phyloP scores from a whole-genome alignment of 2,888 invertebrate genomes.

The Clistopyga incitator region DNA sequence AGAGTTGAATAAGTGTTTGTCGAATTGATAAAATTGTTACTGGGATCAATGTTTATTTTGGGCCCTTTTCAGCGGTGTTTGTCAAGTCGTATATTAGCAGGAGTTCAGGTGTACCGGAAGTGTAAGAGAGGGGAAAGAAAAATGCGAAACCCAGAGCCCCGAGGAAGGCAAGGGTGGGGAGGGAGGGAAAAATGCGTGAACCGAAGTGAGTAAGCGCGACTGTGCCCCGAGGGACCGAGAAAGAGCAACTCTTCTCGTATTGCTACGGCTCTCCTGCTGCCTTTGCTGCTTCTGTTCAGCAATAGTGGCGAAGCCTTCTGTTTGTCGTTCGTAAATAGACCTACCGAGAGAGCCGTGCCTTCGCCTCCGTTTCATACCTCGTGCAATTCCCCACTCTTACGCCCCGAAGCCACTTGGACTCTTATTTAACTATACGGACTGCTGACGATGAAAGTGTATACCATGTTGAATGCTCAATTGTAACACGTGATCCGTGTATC shows the following conservation, averaged over 20 bases:
- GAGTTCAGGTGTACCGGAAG: conserved; percentile 29
- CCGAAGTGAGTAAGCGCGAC: conserved; percentile 57
- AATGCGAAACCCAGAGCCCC: conserved; percentile 3
- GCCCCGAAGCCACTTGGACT: conserved; percentile 37
- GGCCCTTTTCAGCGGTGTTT: background rate
- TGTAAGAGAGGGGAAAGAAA: too few species aligned
- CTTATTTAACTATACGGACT: conserved; percentile 56
- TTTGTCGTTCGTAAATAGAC: conserved; percentile 65
- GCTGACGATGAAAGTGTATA: conserved; percentile 18
- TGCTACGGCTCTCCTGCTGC: conserved; percentile 20
- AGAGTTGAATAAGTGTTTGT: background rate
- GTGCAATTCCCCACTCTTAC: conserved; percentile 35
- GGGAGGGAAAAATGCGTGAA: conserved; percentile 51
- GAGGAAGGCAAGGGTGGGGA: conserved; percentile 1
- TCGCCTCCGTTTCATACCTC: conserved; percentile 13
- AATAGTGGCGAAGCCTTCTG: conserved; percentile 57
- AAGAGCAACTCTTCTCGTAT: conserved; percentile 57
- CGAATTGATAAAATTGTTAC: background rate
- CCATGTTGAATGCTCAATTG: background rate
- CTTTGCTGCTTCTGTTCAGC: conserved; percentile 24
- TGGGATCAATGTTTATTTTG: background rate
- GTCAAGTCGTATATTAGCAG: background rate
- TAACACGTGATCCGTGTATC: background rate
- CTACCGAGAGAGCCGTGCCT: conserved; percentile 42
- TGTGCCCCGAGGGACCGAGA: conserved; percentile 47